Conservation (phyloP, 2,888 invertebrate species). For the Philereme vetulata region DNA sequence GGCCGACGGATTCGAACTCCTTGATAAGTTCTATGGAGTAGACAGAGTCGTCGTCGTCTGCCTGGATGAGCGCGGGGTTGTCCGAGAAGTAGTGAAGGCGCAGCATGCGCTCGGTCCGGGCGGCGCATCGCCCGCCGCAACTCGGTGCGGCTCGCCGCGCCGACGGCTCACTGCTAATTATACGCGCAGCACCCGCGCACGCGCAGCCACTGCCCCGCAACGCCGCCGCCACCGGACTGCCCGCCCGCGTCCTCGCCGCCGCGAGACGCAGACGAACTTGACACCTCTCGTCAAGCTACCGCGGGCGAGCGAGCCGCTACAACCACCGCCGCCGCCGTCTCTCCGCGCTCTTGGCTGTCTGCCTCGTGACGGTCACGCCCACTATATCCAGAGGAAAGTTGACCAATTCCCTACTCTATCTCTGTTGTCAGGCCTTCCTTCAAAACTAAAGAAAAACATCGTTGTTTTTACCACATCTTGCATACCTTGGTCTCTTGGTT, state of each 20-base stretch:
- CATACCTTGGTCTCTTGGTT: no score
- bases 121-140: constrained; percentile 74
- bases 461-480: no score
- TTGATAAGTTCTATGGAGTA: constrained; percentile 93
- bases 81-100: constrained; percentile 93
- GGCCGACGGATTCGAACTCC: constrained; percentile 92
- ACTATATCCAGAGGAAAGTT: constrained; percentile 18
- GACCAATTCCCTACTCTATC: constrained; percentile 2
- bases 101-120: constrained; percentile 87
- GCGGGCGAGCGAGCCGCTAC: constrained; percentile 44
- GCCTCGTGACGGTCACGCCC: constrained; percentile 50
- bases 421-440: no score
- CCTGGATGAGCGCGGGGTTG: constrained; percentile 87
- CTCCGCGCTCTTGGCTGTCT: constrained; percentile 39
- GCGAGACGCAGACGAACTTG: constrained; percentile 56
- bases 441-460: no score
- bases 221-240: constrained; percentile 31
- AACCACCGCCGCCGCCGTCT: constrained; percentile 31
- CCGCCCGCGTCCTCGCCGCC: constrained; percentile 37
- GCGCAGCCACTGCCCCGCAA: constrained; percentile 43
- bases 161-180: constrained; percentile 81
- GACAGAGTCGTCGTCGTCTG: constrained; percentile 85
- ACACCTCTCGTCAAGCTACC: constrained; percentile 47
- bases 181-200: constrained; percentile 56
- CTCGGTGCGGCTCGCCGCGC: constrained; percentile 79